phyloP scores from a whole-genome alignment of 2,113 vertebrate species.

The Apodemus speciosus region DNA sequence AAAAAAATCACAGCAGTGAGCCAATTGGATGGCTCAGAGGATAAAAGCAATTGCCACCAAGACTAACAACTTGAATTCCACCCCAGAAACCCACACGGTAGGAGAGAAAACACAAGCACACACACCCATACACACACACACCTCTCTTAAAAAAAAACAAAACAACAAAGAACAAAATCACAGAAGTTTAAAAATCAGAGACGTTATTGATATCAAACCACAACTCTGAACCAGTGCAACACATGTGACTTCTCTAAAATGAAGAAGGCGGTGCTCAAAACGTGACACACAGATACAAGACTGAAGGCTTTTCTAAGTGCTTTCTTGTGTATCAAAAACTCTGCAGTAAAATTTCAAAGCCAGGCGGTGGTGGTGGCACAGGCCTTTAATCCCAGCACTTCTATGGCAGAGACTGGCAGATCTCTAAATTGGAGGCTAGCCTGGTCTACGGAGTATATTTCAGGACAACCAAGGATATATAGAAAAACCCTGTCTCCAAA shows the following conservation, averaged over 20 bases:
- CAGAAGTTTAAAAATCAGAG: neutral
- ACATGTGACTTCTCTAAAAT: constrained; percentile 50
- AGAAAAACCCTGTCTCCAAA: no score
- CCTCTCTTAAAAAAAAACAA: neutral
- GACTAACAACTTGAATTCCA: no score
- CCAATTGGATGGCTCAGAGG: no score
- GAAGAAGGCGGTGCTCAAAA: neutral
- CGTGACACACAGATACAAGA: neutral
- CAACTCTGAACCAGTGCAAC: neutral
- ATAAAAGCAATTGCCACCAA: neutral
- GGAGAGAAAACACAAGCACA: no score
- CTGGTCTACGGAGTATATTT: no score
- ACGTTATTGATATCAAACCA: neutral
- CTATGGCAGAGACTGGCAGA: no score
- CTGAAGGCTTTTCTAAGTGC: neutral
- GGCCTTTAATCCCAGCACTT: no score
- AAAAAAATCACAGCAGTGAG: no score
- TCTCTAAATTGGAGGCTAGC: no score
- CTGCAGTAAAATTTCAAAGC: constrained; percentile 21
- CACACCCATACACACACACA: neutral
- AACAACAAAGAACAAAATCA: neutral
- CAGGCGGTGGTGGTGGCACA: no score
- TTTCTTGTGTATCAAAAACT: neutral
- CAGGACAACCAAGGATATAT: no score
- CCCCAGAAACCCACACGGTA: no score